phyloP scores from a whole-genome alignment of 2,888 invertebrate genomes.

The Prosopocoilus inquinatus region DNA sequence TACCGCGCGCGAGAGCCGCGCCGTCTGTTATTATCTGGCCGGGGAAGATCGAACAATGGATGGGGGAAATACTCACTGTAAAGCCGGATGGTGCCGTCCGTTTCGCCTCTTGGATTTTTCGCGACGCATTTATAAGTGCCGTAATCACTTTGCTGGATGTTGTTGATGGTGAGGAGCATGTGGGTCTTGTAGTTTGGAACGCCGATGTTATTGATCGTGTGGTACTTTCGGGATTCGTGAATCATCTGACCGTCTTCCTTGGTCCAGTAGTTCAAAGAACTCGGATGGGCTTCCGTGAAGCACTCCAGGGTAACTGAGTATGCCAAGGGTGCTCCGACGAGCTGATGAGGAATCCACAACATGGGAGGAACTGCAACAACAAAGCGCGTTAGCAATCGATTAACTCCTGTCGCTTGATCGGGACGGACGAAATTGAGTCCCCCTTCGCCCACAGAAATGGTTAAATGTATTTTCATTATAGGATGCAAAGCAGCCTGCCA shows the following conservation, averaged over 20 bases:
- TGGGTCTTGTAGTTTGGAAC: conserved; percentile 79
- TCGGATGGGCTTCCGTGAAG: conserved; percentile 87
- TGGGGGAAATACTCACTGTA: conserved; percentile 71
- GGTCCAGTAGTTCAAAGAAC: conserved; percentile 89
- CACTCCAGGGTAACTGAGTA: conserved; percentile 85
- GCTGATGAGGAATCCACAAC: conserved; percentile 88
- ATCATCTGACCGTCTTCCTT: conserved; percentile 86
- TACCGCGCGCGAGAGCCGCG: conserved; percentile 35
- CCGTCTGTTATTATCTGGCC: conserved; percentile 41
- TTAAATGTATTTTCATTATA: conserved; percentile 49
- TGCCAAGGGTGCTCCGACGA: conserved; percentile 81
- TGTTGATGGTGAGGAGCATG: conserved; percentile 79
- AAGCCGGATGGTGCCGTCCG: conserved; percentile 83
- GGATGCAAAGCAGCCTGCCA: conserved; percentile 46
- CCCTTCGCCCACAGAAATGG: conserved; percentile 33
- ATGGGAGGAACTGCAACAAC: conserved; percentile 78
- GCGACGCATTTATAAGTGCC: conserved; percentile 87
- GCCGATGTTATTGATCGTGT: conserved; percentile 69
- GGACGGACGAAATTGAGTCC: conserved; percentile 15
- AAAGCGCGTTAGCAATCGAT: conserved; percentile 23
- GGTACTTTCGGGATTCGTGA: conserved; percentile 80
- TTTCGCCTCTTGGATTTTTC: conserved; percentile 88
- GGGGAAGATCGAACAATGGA: conserved; percentile 30
- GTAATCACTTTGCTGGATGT: conserved; percentile 76
- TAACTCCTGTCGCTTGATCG: conserved; percentile 23